These are phyloP conservation scores for Thymallus thymallus DNA, from an alignment of 2,113 vertebrate genomes.

Conservation along the genomic window DNA sequence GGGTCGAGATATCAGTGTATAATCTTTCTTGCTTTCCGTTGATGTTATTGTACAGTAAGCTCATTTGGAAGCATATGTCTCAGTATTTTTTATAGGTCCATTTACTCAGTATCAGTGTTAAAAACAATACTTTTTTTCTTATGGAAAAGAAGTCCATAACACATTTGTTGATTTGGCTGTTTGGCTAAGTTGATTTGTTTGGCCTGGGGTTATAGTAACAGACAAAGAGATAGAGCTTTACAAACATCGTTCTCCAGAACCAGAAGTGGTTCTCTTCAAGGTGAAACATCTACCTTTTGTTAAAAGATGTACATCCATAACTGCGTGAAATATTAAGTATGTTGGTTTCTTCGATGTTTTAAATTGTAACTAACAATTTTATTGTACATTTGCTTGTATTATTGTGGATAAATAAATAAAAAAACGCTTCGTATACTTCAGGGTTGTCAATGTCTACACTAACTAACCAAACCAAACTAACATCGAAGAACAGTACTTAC, in stretches of 20 bases:
- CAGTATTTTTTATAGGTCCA: constrained; percentile 61
- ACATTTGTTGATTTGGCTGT: constrained; percentile 54
- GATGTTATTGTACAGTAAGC: constrained; percentile 69
- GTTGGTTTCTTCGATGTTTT: constrained; percentile 55
- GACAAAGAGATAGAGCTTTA: too few species aligned
- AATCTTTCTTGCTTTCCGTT: constrained; percentile 32
- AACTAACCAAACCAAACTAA: background rate
- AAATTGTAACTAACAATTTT: constrained; percentile 70
- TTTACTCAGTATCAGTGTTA: constrained; percentile 59
- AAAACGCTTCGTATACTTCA: constrained; percentile 69
- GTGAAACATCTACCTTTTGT: constrained; percentile 44
- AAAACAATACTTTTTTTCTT: constrained; percentile 42
- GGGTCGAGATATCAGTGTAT: constrained; percentile 34
- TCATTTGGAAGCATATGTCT: constrained; percentile 56
- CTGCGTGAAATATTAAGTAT: constrained; percentile 24
- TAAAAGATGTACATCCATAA: constrained; percentile 33
- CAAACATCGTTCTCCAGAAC: too few species aligned
- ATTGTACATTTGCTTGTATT: constrained; percentile 74
- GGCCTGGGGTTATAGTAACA: constrained; percentile 38
- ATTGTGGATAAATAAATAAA: constrained; percentile 79
- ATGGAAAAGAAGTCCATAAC: constrained; percentile 34
- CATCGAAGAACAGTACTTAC: background rate
- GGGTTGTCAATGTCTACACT: constrained; percentile 48
- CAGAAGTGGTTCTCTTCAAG: constrained; percentile 32
- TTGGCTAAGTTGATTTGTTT: constrained; percentile 46